A percentile compares a stretch with the other conserved stretches of the same genome.
Conservation (phyloP, 2,888 invertebrate genomes). For the Lycocerus yunnanus region DNA sequence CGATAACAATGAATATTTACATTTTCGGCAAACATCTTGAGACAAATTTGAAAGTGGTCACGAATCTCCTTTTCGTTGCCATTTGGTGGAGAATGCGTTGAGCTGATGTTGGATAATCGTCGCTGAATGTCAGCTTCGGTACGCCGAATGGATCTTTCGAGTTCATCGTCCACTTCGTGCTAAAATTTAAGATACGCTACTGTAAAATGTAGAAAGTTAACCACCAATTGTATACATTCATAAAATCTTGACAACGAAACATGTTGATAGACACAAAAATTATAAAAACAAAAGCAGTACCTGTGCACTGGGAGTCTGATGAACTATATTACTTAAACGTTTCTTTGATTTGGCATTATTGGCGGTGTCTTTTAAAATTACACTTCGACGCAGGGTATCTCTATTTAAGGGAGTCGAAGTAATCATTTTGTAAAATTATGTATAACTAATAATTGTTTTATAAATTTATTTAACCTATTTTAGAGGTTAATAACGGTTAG, state of each 20-base stretch:
- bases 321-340: conserved; percentile 4
- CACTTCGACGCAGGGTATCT: conserved; percentile 7
- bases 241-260: neutral
- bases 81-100: conserved; percentile 43
- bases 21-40: conserved; percentile 81
- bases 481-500: neutral
- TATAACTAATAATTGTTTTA: neutral
- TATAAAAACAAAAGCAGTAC: conserved; percentile 3
- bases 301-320: neutral
- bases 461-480: neutral
- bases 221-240: too few relatives aligned
- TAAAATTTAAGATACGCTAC: conserved; percentile 37
- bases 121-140: conserved; percentile 41
- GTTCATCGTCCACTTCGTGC: conserved; percentile 65
- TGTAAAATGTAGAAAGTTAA: neutral
- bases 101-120: conserved; percentile 33
- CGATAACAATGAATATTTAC: conserved; percentile 56
- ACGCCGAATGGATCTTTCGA: conserved; percentile 59
- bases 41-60: conserved; percentile 75
- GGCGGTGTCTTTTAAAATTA: neutral
- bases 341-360: neutral
- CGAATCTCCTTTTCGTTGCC: conserved; percentile 59
- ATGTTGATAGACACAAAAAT: neutral
- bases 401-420: conserved; percentile 1
- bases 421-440: neutral